A percentile compares a stretch with the other conserved stretches of the same genome.
phyloP scores from a whole-genome alignment of 2,888 invertebrate species.

The Eretmocerus hayati region DNA sequence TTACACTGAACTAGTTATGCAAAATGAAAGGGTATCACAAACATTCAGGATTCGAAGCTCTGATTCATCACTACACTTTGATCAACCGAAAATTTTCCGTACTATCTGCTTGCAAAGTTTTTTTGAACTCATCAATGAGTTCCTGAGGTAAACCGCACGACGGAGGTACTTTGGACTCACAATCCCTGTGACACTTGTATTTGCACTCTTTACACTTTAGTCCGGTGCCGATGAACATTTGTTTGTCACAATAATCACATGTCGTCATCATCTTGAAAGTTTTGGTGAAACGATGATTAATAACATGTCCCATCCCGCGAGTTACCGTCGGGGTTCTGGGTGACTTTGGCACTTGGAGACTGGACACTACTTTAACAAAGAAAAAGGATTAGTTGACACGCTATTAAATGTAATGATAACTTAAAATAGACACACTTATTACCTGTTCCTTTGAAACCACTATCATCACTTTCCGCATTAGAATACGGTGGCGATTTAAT shows the following conservation, averaged over 20 bases:
- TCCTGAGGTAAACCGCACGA: slow-evolving; percentile 87
- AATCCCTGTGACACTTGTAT: slow-evolving; percentile 82
- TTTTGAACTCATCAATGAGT: slow-evolving; percentile 75
- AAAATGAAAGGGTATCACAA: too few relatives aligned
- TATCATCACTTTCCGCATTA: slow-evolving; percentile 50
- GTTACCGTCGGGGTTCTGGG: slow-evolving; percentile 72
- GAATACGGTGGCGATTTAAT: slow-evolving; percentile 56
- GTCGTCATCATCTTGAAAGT: slow-evolving; percentile 82
- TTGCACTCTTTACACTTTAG: slow-evolving; percentile 93
- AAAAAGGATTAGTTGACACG: too few relatives aligned
- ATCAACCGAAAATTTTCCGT: slow-evolving; percentile 20
- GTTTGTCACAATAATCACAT: slow-evolving; percentile 84
- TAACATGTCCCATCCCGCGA: slow-evolving; percentile 81
- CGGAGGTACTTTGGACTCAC: slow-evolving; percentile 84
- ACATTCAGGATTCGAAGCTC: background rate
- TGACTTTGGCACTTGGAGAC: slow-evolving; percentile 57
- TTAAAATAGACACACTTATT: too few relatives aligned
- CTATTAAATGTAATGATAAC: too few relatives aligned
- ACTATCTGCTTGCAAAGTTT: slow-evolving; percentile 63
- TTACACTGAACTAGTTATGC: too few relatives aligned
- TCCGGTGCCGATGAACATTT: slow-evolving; percentile 75
- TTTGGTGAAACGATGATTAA: slow-evolving; percentile 84
- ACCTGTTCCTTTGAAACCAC: slow-evolving; percentile 47
- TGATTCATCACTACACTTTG: background rate
- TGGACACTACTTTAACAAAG: too few relatives aligned